These are phyloP conservation scores for Achatina immaculata DNA, from an alignment of 1,140 invertebrate genomes.

Conservation along the genomic window DNA sequence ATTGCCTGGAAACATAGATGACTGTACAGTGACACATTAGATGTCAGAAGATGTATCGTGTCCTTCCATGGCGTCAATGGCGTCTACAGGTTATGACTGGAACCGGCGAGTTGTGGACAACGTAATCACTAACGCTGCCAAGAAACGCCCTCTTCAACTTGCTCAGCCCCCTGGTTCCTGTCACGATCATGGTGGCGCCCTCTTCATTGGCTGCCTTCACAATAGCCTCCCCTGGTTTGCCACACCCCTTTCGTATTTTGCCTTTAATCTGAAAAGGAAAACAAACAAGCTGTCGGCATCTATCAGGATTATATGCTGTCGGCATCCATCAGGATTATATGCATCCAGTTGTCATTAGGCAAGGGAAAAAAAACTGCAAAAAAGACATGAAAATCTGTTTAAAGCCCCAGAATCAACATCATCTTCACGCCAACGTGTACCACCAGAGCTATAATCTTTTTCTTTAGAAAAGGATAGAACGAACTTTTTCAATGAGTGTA, in stretches of 20 bases:
- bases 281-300: background rate
- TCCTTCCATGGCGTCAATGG: background rate
- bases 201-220: constrained; percentile 49
- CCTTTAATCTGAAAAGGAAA: constrained; percentile 42
- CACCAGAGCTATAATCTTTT: too few relatives aligned
- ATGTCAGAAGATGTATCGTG: background rate
- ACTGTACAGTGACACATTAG: too few relatives aligned
- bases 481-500: too few relatives aligned
- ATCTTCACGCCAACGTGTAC: too few relatives aligned
- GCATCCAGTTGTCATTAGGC: background rate
- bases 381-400: background rate
- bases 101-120: constrained; percentile 46
- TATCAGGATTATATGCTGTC: background rate
- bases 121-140: constrained; percentile 55
- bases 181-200: constrained; percentile 52
- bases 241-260: constrained; percentile 46
- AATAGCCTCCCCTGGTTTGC: constrained; percentile 55
- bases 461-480: too few relatives aligned
- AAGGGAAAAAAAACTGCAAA: background rate
- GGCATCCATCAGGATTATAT: background rate
- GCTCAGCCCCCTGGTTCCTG: constrained; percentile 47
- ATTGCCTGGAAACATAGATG: too few relatives aligned
- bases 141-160: constrained; percentile 50
- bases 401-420: too few relatives aligned
- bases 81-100: constrained; percentile 50